A percentile compares a stretch with the other conserved stretches of the same genome.
phyloP scores from a whole-genome alignment of 2,113 vertebrate genomes.

The Phyllostomus hastatus region DNA sequence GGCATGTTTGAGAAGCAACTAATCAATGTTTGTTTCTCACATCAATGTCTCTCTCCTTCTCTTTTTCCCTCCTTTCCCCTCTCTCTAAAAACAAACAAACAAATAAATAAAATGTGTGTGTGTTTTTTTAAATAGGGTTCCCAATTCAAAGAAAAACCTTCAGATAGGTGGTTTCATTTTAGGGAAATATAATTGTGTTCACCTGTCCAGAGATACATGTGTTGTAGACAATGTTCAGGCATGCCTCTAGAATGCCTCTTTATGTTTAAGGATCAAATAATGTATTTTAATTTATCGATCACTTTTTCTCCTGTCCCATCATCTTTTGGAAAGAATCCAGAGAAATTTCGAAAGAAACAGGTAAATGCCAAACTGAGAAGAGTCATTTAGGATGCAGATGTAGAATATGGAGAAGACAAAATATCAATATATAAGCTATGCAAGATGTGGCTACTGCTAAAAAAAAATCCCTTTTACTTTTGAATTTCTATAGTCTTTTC shows the following conservation, averaged over 20 bases:
- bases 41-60: too few relatives aligned
- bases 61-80: too few relatives aligned
- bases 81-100: too few relatives aligned
- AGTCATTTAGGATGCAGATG: neutral
- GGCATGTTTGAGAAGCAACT: too few relatives aligned
- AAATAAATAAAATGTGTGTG: too few relatives aligned
- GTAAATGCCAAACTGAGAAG: neutral
- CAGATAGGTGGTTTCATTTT: constrained; percentile 13
- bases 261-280: constrained; percentile 14
- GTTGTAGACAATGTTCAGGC: neutral
- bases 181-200: constrained; percentile 19
- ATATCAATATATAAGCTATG: neutral
- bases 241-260: neutral
- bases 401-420: neutral
- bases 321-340: neutral
- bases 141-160: neutral
- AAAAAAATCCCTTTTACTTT: neutral
- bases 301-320: constrained; percentile 4
- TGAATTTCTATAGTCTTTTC: neutral
- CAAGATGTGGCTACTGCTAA: neutral
- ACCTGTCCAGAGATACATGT: neutral
- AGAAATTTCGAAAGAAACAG: constrained; percentile 15
- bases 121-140: neutral
- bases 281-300: neutral
- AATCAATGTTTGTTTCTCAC: too few relatives aligned